phyloP scores from a whole-genome alignment of 2,888 invertebrate genomes.

The Timandra comae region DNA sequence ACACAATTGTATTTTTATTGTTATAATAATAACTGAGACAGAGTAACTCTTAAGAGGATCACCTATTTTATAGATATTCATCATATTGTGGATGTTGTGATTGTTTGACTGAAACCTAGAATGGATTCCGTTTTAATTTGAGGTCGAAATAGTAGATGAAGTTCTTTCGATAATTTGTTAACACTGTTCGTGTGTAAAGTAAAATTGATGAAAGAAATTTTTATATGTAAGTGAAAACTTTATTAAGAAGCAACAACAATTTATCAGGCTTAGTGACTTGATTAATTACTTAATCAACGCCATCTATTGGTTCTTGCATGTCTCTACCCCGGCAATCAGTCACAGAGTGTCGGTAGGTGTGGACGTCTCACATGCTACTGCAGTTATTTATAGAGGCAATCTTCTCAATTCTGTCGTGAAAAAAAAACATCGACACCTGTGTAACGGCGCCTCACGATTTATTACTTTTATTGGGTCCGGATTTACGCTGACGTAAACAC shows the following conservation, averaged over 20 bases:
- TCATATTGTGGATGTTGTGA: too few species aligned
- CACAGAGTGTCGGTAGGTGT: constrained; percentile 43
- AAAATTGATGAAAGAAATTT: constrained; percentile 1
- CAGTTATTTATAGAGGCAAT: constrained; percentile 69
- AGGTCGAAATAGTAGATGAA: too few species aligned
- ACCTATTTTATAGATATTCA: too few species aligned
- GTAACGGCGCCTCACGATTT: constrained; percentile 46
- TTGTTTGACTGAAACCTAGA: too few species aligned
- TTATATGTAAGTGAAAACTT: constrained; percentile 1
- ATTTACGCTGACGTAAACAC: constrained; percentile 41
- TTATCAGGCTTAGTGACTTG: constrained; percentile 36
- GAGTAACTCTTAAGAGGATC: too few species aligned
- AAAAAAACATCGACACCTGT: constrained; percentile 50
- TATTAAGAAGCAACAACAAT: constrained; percentile 17
- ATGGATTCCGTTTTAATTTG: too few species aligned
- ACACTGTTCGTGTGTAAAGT: too few species aligned
- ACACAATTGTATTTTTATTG: too few species aligned
- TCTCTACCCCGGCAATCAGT: constrained; percentile 56
- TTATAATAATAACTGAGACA: too few species aligned
- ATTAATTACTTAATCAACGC: constrained; percentile 67
- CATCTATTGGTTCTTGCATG: constrained; percentile 55
- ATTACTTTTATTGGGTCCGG: constrained; percentile 51
- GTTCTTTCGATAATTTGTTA: too few species aligned
- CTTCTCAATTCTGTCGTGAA: constrained; percentile 46
- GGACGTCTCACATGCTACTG: constrained; percentile 48